phyloP scores from a whole-genome alignment of 1,140 invertebrate species.

The Solen grandis region DNA sequence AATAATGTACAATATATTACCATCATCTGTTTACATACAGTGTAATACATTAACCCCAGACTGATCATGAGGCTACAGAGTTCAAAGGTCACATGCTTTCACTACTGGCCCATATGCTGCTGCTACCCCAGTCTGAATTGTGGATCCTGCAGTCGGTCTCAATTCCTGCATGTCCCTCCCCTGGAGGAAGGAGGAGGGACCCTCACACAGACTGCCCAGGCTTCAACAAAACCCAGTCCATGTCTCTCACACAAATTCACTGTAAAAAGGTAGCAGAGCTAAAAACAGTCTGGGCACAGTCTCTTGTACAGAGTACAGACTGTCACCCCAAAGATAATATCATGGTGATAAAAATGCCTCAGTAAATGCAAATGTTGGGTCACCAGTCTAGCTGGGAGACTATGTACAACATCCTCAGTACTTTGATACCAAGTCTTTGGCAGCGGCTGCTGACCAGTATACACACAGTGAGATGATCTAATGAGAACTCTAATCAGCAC shows the following conservation, averaged over 20 bases:
- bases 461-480: not conserved
- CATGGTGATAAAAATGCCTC: not conserved
- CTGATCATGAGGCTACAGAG: too few relatives aligned
- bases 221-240: not conserved
- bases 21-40: too few relatives aligned
- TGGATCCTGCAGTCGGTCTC: not conserved
- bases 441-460: not conserved
- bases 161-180: not conserved
- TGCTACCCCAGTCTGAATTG: slow-evolving; percentile 56
- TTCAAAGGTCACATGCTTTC: slow-evolving; percentile 4
- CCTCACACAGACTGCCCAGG: not conserved
- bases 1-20: too few relatives aligned
- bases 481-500: slow-evolving; percentile 31
- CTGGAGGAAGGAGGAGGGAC: not conserved
- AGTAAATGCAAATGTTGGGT: slow-evolving; percentile 17
- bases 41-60: too few relatives aligned
- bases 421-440: not conserved
- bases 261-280: slow-evolving; percentile 42
- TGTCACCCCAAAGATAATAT: slow-evolving; percentile 27
- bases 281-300: not conserved
- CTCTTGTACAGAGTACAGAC: not conserved
- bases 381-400: not conserved
- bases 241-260: slow-evolving; percentile 33
- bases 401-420: not conserved
- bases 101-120: slow-evolving; percentile 7